phyloP scores from a whole-genome alignment of 2,888 invertebrate species.

The Gymnocheta viridis region DNA sequence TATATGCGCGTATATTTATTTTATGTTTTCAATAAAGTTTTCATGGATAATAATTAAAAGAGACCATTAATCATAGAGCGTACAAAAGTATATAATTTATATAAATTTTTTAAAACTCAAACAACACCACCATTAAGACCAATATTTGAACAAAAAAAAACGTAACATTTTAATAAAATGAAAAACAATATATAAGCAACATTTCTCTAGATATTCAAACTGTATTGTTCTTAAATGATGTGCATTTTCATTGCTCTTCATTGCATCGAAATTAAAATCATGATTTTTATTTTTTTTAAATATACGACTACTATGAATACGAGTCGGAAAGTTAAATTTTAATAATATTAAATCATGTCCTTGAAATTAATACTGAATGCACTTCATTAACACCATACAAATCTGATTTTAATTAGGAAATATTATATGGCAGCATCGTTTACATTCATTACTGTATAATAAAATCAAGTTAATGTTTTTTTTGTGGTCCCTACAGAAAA shows the following conservation, averaged over 20 bases:
- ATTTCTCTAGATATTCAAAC: background rate
- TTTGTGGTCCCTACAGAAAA: no score
- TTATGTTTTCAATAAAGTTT: constrained; percentile 28
- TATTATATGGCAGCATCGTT: background rate
- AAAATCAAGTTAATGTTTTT: no score
- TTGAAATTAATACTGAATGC: background rate
- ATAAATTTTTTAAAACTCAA: no score
- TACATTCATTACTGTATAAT: no score
- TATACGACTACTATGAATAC: background rate
- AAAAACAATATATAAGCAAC: no score
- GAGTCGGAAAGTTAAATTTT: background rate
- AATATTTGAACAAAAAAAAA: no score
- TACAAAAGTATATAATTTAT: background rate
- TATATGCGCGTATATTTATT: background rate
- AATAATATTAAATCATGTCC: background rate
- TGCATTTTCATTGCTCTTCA: no score
- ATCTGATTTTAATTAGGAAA: constrained; percentile 41
- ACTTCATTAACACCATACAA: constrained; percentile 26
- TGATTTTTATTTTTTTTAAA: background rate
- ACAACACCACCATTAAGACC: no score
- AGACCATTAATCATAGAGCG: constrained; percentile 20
- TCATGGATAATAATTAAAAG: constrained; percentile 10
- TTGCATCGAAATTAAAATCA: background rate
- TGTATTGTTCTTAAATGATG: background rate
- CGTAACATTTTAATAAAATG: no score